Percentiles rank a stretch among this genome's conserved stretches.
These are phyloP conservation scores for Stictocephala bisonia DNA, from an alignment of 2,888 invertebrate genomes.

Conservation along the genomic window DNA sequence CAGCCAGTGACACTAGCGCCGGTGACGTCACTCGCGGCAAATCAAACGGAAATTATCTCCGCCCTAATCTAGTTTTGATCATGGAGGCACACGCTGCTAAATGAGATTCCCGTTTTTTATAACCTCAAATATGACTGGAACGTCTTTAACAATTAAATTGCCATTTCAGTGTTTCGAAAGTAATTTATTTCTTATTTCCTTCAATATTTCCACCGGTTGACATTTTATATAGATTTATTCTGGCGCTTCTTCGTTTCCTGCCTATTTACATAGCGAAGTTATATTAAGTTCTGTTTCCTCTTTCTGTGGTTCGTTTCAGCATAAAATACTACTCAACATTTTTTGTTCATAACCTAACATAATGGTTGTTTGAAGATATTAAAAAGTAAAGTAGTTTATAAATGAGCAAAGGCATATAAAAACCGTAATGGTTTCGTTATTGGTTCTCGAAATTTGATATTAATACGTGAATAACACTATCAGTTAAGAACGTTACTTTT, in stretches of 20 bases:
- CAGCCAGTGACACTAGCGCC: not conserved
- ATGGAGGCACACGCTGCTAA: not conserved
- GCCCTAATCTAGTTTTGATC: slow-evolving; percentile 23
- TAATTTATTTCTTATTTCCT: slow-evolving; percentile 34
- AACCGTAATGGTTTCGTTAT: no score
- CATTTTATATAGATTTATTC: slow-evolving; percentile 17
- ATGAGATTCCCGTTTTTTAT: slow-evolving; percentile 6
- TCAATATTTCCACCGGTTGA: not conserved
- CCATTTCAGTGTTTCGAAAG: slow-evolving; percentile 1
- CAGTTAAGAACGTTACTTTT: no score
- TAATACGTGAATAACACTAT: no score
- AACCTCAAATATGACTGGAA: not conserved
- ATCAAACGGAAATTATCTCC: slow-evolving; percentile 42
- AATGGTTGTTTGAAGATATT: no score
- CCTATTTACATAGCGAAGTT: not conserved
- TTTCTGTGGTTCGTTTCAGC: no score
- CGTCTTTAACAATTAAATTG: slow-evolving; percentile 15
- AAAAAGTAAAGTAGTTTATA: no score
- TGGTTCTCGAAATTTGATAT: no score
- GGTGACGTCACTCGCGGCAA: slow-evolving; percentile 2
- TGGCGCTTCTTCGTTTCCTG: not conserved
- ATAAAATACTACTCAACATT: no score
- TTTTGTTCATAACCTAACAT: no score
- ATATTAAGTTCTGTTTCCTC: not conserved
- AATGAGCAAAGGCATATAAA: no score